A percentile compares a stretch with the other conserved stretches of the same genome.
These are phyloP conservation scores for Tethya wilhelma DNA, from an alignment of 37 sponge, comb jelly and placozoan species.

Conservation along the genomic window DNA sequence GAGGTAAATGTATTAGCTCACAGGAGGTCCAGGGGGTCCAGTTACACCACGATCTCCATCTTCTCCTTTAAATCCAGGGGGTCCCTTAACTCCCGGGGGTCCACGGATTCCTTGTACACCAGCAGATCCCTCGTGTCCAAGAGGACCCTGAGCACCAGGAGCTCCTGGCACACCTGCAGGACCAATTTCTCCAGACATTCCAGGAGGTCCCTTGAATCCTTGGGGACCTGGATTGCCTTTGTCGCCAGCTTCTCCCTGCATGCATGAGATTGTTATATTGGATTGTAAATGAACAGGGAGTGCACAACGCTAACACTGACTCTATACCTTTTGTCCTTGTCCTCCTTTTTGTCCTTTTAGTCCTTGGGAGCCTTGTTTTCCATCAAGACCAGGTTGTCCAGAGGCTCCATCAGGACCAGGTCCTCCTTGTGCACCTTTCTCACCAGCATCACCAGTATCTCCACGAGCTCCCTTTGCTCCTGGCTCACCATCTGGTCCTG, in stretches of 20 bases:
- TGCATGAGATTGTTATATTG: no score
- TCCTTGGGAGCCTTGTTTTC: constrained; percentile 51
- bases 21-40: constrained; percentile 67
- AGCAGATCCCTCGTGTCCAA: constrained; percentile 49
- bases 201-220: constrained; percentile 62
- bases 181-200: constrained; percentile 77
- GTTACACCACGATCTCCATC: constrained; percentile 28
- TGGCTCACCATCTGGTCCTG: constrained; percentile 21
- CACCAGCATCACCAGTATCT: constrained; percentile 48
- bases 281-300: no score
- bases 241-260: constrained; percentile 65
- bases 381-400: constrained; percentile 29
- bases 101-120: constrained; percentile 49
- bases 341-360: constrained; percentile 58
- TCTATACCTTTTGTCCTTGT: constrained; percentile 31
- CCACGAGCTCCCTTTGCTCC: constrained; percentile 45
- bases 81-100: constrained; percentile 57
- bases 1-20: constrained; percentile 1
- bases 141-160: constrained; percentile 45
- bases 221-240: constrained; percentile 52
- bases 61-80: constrained; percentile 61
- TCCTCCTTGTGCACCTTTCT: constrained; percentile 40
- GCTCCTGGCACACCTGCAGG: constrained; percentile 61
- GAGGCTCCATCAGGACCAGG: constrained; percentile 29
- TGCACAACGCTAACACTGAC: no score